phyloP scores from a whole-genome alignment of 2,797 vertebrate genomes.

The Sardinella longiceps region DNA sequence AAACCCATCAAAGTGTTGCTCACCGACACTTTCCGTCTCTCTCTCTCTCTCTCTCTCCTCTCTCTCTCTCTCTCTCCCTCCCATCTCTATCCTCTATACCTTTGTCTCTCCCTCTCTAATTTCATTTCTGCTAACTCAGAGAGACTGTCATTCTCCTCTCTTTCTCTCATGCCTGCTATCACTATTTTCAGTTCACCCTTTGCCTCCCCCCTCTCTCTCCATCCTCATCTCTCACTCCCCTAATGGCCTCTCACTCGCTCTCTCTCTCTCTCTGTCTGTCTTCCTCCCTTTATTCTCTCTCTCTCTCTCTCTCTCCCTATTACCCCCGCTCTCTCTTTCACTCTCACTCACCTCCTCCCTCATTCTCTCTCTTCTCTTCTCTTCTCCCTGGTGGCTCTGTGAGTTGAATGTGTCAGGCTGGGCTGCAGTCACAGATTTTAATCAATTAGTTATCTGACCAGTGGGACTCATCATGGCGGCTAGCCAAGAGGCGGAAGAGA shows the following conservation, averaged over 20 bases:
- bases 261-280: background rate
- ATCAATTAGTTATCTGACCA: conserved; percentile 12
- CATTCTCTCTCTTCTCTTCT: background rate
- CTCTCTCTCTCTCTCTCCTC: background rate
- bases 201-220: no score
- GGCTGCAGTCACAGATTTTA: conserved; percentile 10
- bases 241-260: background rate
- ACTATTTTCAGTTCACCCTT: no score
- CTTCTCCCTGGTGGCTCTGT: conserved; percentile 7
- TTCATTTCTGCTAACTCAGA: conserved; percentile 4
- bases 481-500: background rate
- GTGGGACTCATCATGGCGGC: background rate
- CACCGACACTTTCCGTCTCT: background rate
- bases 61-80: background rate
- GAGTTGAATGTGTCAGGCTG: conserved; percentile 2
- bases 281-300: background rate
- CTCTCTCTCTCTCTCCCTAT: background rate
- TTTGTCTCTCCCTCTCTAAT: background rate
- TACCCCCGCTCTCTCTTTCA: background rate
- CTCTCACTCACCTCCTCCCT: background rate
- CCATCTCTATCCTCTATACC: background rate
- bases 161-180: background rate
- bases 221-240: background rate
- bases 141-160: background rate
- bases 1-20: background rate